Base-by-base conservation (phyloP, 2,888 invertebrate genomes). In the Pelosia muscerda region DNA sequence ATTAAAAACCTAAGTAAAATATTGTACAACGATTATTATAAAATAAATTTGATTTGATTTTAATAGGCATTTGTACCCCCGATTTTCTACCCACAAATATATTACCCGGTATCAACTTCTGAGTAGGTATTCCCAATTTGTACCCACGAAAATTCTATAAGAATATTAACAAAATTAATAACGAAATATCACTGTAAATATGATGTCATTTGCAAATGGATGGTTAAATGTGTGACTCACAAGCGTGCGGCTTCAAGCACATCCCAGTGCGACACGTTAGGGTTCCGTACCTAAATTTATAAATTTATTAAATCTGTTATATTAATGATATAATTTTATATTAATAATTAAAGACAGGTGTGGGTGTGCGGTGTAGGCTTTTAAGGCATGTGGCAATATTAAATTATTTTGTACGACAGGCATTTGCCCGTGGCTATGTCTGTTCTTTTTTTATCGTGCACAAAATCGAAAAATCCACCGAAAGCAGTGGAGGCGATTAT, bases 161-260 rank as follows among this genome's bases (percentile, higher is more conserved):
- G 58, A 58, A 56, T 53, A 66, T 76, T 72, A 67, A 63, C 65
- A 59, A 25, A 66, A 74, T 81, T 69, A 73, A 78, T 78, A 78
- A 75, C 75, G 68, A 68, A 63, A 66, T 57, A 69, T 74, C 54
- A 55, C 23, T 66, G 31, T 26, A 58, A 55, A 58, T 58, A 60
- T 60, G 60, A 72, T 70, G 62, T 67, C 57, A 75, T 80, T 76
- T 74, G 69, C 66, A 66, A 78, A 79, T 75, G 73, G 54, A 63
- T 63, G 22, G 58, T 65, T 65, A 62, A 64, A 54, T 34, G 26
- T 23, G 54, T 69, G 56, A 80, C 56, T 62, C 69, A 65, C 26
- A 8, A 13, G 13, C 15, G 23, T 56, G 56, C n/a, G 53, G 56
- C 38, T 63, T 61, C 65, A n/a, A 19, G 31, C 42, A 49, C 22